These are phyloP conservation scores for Pachypsylla venusta DNA, from an alignment of 1,140 invertebrate species.

Conservation along the genomic window DNA sequence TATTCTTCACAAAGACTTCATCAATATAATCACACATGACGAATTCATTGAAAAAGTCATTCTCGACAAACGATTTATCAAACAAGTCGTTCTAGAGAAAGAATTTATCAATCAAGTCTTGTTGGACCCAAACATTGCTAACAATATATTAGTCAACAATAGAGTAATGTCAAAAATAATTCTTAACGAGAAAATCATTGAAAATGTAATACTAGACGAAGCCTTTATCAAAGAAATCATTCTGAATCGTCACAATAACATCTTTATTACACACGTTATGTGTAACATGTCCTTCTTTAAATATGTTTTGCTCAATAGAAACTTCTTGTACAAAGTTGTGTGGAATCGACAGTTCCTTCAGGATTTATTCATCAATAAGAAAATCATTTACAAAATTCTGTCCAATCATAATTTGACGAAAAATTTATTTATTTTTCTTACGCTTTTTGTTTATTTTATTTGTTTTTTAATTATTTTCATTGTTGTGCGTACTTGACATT, in stretches of 20 bases:
- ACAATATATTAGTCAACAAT: background rate
- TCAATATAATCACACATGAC: background rate
- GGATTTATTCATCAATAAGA: background rate
- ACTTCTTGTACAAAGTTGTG: background rate
- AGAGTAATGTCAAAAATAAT: background rate
- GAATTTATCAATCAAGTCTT: slow-evolving; percentile 2
- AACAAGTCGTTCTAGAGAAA: background rate
- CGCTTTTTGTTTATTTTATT: background rate
- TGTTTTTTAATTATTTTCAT: background rate
- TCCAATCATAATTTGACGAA: background rate
- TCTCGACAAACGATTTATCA: background rate
- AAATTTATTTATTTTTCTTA: background rate
- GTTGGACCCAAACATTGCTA: background rate
- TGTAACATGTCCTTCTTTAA: background rate
- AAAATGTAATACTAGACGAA: background rate
- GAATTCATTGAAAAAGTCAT: background rate
- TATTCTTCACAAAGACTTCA: slow-evolving; percentile 6
- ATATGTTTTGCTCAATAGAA: background rate
- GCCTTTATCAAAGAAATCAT: background rate
- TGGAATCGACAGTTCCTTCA: background rate
- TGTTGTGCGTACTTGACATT: background rate
- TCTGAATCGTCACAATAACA: background rate
- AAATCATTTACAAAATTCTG: slow-evolving; percentile 2
- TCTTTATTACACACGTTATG: background rate
- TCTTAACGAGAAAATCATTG: background rate